A percentile compares a stretch with the other conserved stretches of the same genome.
Conservation (phyloP, 1,140 invertebrate genomes). For the Cryptotermes secundus region DNA sequence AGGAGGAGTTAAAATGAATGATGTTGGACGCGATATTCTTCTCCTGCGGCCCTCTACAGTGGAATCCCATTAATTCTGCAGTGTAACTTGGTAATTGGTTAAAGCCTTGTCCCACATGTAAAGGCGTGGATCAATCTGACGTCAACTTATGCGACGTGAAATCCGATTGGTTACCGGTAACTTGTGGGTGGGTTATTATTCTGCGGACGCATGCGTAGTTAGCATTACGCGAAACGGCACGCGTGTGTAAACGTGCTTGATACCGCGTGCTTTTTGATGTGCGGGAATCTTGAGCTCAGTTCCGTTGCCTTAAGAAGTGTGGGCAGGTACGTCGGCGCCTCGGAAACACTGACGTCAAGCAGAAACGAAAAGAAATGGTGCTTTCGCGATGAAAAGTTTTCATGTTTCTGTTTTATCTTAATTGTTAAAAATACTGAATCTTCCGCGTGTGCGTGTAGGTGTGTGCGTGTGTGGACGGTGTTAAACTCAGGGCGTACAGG, state of each 20-base stretch:
- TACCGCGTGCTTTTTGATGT: background rate
- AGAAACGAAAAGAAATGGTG: background rate
- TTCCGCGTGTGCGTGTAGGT: too few relatives aligned
- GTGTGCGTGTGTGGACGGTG: too few relatives aligned
- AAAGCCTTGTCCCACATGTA: background rate
- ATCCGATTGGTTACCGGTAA: background rate
- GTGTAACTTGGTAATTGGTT: background rate
- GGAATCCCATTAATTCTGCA: background rate
- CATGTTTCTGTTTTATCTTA: too few relatives aligned
- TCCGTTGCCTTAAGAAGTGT: background rate
- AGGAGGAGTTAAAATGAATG: background rate
- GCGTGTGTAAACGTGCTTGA: background rate
- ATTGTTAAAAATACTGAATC: too few relatives aligned
- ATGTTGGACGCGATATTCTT: background rate
- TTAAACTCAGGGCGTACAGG: too few relatives aligned
- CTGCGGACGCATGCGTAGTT: background rate
- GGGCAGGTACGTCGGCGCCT: background rate
- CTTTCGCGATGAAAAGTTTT: too few relatives aligned
- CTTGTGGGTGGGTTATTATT: conserved; percentile 19
- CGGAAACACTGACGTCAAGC: background rate
- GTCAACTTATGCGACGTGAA: background rate
- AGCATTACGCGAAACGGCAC: background rate
- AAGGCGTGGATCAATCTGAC: background rate
- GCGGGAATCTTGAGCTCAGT: background rate
- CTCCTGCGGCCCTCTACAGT: background rate